These are phyloP conservation scores for Cyclargus thomasi DNA, from an alignment of 1,140 invertebrate genomes.

Conservation along the genomic window DNA sequence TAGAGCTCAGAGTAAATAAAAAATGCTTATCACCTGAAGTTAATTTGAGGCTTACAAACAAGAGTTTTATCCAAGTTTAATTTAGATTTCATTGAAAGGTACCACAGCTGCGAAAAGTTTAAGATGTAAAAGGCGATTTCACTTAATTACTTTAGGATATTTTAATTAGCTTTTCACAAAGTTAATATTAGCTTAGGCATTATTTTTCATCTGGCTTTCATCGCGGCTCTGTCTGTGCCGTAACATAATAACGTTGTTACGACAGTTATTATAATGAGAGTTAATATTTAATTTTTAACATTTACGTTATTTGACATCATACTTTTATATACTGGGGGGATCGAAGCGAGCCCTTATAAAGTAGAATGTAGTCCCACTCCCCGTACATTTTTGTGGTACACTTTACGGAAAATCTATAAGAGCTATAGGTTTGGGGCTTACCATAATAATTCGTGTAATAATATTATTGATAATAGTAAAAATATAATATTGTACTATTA, in stretches of 20 bases:
- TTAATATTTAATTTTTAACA: too few relatives aligned
- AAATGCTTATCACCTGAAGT: constrained; percentile 13
- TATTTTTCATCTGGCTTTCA: not conserved
- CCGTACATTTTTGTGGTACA: too few relatives aligned
- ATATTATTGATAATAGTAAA: too few relatives aligned
- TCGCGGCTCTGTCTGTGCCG: not conserved
- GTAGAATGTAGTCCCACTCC: too few relatives aligned
- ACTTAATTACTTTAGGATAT: constrained; percentile 8
- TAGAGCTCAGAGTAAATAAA: constrained; percentile 2
- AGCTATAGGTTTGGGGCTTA: too few relatives aligned
- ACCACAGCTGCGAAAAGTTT: constrained; percentile 12
- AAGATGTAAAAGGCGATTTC: not conserved
- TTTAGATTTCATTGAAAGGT: constrained; percentile 14
- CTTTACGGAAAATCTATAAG: too few relatives aligned
- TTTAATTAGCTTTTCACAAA: constrained; percentile 13
- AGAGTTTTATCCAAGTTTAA: constrained; percentile 19
- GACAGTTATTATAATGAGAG: too few relatives aligned
- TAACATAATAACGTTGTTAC: not conserved
- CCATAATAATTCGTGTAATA: too few relatives aligned
- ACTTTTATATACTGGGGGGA: too few relatives aligned
- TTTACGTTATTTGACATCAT: too few relatives aligned
- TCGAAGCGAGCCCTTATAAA: too few relatives aligned
- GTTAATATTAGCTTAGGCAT: constrained; percentile 4
- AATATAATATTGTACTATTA: too few relatives aligned
- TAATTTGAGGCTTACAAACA: constrained; percentile 7